Evolutionary conservation across 2,888 invertebrate species (phyloP), one percentile per base, ranked within the genome.

Genomic region (Acrobasis consociella): DNA sequence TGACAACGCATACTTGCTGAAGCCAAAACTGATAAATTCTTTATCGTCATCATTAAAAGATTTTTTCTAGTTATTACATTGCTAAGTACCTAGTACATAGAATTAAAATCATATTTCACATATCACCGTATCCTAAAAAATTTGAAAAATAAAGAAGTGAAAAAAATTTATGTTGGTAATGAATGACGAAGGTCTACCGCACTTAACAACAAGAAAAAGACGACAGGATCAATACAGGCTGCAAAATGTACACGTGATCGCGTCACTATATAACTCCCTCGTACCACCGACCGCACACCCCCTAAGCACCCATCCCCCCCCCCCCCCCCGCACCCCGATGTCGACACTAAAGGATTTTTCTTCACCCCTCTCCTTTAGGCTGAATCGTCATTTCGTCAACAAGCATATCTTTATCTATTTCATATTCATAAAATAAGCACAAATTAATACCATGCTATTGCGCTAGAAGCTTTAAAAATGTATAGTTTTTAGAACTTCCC

Each of bases 171-270:
- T 46, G 10, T 58, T 38, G 2, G 59, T 65, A 74, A 83, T 81
- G 2, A 22, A 3, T 22, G 22, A 83, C 78, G 82, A 78, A 83
- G 81, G 77, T 79, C 71, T 72, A 72, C 77, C 78, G 78, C 79
- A 82, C 80, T 82, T 82, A 81, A 81, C 80, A 83, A 71, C 74
- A 78, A 84, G 83, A 86, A 86, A 83, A 85, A 85, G 83, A 82
- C 87, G 89, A 83, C 82, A 81, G 82, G 85, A 91, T 91, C 91
- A 91, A 91, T 91, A 91, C 89, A 81, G 79, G 86, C 90, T 90
- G 90, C 91, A 91, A 91, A 91, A 90, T 89, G 87, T 90, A 91
- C 90, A 91, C 91, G 90, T 91, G 89, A 90, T 91, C 91, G 87
- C 87, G 88, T 88, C 89, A 91, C 91, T 91, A 90, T 88, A 89